These are phyloP conservation scores for Pygoscelis antarcticus DNA, from an alignment of 2,113 vertebrate genomes.

Conservation along the genomic window DNA sequence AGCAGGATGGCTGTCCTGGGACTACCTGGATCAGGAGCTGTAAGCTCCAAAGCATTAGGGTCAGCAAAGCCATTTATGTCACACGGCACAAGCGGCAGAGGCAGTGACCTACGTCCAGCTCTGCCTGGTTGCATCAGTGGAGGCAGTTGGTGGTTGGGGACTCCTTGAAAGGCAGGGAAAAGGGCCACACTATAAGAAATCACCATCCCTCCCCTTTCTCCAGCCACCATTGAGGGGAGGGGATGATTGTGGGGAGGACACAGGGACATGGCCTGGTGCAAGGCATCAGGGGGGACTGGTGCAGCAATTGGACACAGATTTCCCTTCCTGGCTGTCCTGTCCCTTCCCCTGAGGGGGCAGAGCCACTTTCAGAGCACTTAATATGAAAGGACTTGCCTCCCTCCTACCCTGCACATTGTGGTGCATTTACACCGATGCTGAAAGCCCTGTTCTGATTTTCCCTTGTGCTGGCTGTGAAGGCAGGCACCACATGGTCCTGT, in stretches of 20 bases:
- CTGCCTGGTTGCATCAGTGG: background rate
- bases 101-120: background rate
- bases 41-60: background rate
- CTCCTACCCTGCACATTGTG: background rate
- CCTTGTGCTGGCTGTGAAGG: background rate
- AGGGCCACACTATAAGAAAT: background rate
- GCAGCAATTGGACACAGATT: background rate
- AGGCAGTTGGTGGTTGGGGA: background rate
- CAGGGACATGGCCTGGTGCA: background rate
- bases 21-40: background rate
- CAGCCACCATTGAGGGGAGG: background rate
- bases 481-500: background rate
- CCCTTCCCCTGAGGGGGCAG: background rate
- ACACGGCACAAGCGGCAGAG: background rate
- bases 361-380: background rate
- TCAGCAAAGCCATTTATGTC: constrained; percentile 15
- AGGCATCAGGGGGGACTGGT: fast-evolving
- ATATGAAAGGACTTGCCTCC: background rate
- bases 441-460: background rate
- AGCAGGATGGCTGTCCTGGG: background rate
- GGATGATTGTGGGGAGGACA: background rate
- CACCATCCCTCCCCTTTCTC: background rate
- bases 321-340: background rate
- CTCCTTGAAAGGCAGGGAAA: background rate
- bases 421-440: fast-evolving